A percentile compares a stretch with the other conserved stretches of the same genome.
Evolutionary conservation across 2,888 invertebrate species (phyloP).

Genomic region (Unio pictorum): DNA sequence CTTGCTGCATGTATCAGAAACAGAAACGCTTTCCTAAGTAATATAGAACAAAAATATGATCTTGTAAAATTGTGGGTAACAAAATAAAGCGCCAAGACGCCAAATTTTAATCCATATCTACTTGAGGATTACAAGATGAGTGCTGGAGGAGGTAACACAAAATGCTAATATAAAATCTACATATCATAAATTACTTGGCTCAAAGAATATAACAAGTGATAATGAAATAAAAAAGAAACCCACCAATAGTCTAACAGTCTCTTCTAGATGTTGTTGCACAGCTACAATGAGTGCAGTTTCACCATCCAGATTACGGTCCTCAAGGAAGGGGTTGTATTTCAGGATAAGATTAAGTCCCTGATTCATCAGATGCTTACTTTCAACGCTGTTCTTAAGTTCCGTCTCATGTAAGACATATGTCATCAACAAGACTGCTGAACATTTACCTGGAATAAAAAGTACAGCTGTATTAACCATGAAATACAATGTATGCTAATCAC

Average conservation of each 20-base stretch:
- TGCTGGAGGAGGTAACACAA: no score
- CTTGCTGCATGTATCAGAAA: no score
- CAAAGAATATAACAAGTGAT: neutral
- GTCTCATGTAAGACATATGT: conserved; percentile 44
- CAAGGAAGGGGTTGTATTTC: conserved; percentile 57
- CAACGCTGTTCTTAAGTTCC: neutral
- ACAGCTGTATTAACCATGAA: neutral
- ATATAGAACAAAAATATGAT: no score
- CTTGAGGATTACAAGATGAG: no score
- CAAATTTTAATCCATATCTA: no score
- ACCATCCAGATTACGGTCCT: conserved; percentile 51
- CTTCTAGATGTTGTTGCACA: conserved; percentile 47
- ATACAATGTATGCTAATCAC: neutral
- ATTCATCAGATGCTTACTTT: conserved; percentile 13
- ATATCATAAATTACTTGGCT: no score
- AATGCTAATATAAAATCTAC: neutral
- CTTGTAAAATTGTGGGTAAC: no score
- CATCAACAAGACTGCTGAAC: conserved; percentile 62
- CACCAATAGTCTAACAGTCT: conserved; percentile 64
- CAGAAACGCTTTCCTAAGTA: no score
- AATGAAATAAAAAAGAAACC: conserved; percentile 11
- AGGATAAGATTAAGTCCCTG: conserved; percentile 60
- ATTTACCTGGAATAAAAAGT: conserved; percentile 52
- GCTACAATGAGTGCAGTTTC: conserved; percentile 67
- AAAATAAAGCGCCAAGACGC: no score